Conservation (phyloP, 2,888 invertebrate genomes). For the Oeneis ivallda region DNA sequence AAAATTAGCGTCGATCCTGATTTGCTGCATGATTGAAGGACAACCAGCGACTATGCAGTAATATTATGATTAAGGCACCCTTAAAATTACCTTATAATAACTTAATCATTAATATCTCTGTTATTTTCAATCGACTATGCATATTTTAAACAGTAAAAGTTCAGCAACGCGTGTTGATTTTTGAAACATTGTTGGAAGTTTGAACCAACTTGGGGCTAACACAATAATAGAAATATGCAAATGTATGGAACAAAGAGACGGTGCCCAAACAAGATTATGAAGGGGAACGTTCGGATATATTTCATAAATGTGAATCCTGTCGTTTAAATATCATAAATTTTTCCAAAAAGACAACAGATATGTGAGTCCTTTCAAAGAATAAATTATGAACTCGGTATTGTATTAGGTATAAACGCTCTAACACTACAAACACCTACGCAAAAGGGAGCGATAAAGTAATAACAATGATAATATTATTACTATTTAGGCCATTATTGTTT, state of each 20-base stretch:
- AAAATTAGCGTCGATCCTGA: conserved; percentile 19
- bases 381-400: background rate
- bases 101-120: too few relatives aligned
- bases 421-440: too few relatives aligned
- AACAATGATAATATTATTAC: too few relatives aligned
- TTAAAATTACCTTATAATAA: too few relatives aligned
- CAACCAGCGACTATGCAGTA: too few relatives aligned
- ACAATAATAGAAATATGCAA: conserved; percentile 74
- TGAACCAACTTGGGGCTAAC: conserved; percentile 45
- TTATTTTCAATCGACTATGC: background rate
- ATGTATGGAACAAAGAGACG: conserved; percentile 58
- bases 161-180: conserved; percentile 27
- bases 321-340: conserved; percentile 21
- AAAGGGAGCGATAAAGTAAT: too few relatives aligned
- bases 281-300: conserved; percentile 54
- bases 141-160: background rate
- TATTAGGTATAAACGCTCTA: too few relatives aligned
- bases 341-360: conserved; percentile 2
- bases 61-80: too few relatives aligned
- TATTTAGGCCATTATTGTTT: too few relatives aligned
- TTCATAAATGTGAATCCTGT: conserved; percentile 22
- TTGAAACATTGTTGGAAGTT: conserved; percentile 30
- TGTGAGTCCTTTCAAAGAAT: conserved; percentile 1
- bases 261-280: conserved; percentile 69
- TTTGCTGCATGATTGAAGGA: too few relatives aligned